These are phyloP conservation scores for Petrocephalus microphthalmus DNA, from an alignment of 2,113 vertebrate species.

Conservation along the genomic window DNA sequence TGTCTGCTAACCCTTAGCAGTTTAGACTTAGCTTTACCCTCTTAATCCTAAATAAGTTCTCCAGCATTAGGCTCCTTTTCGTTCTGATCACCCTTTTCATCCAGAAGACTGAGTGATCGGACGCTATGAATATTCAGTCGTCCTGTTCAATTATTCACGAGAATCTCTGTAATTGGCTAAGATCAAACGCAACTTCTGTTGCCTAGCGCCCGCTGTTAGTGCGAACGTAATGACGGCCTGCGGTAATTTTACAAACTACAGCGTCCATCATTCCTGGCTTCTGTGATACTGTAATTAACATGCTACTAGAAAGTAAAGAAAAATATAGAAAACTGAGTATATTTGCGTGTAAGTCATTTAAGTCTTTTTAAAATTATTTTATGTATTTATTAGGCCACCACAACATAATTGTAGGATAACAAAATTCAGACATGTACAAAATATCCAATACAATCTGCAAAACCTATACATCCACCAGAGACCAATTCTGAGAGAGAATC, in stretches of 20 bases:
- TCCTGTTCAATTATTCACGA: background rate
- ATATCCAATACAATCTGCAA: background rate
- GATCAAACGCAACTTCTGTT: background rate
- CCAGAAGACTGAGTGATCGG: background rate
- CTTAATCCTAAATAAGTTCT: background rate
- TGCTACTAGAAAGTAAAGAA: background rate
- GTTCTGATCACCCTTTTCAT: background rate
- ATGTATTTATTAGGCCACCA: background rate
- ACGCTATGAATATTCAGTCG: background rate
- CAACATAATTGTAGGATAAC: background rate
- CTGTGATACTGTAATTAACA: background rate
- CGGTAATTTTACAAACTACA: background rate
- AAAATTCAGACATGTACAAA: background rate
- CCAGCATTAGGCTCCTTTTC: background rate
- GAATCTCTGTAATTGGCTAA: background rate
- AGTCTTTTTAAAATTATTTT: background rate
- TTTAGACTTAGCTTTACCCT: background rate
- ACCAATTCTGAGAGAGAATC: background rate
- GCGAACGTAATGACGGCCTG: background rate
- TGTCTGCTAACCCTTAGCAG: background rate
- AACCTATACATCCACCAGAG: background rate
- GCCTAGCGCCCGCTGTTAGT: background rate
- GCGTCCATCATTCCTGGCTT: background rate
- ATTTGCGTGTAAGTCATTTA: background rate
- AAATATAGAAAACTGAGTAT: background rate